Conservation (phyloP, 2,113 vertebrate genomes). For the Sus scrofa region T2T-Sscrofa CM000822.6:33739501-33740000, state of each 20-base stretch:
- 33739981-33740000: neutral
- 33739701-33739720: neutral
- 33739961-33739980: neutral
- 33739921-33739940: neutral
- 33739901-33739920: neutral
- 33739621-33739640: neutral
- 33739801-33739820: neutral
- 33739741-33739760: neutral
- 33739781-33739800: neutral
- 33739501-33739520: neutral
- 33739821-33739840: neutral
- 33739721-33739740: neutral
- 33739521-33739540: neutral
- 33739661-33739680: neutral
- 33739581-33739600: neutral
- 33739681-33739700: neutral
- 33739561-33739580: neutral
- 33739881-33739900: neutral
- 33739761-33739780: neutral
- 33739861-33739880: neutral
- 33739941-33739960: neutral
- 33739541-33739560: neutral
- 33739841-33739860: neutral
- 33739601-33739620: neutral
- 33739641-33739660: neutral